phyloP scores from a whole-genome alignment of 2,888 invertebrate genomes.

The Biston stratarius region DNA sequence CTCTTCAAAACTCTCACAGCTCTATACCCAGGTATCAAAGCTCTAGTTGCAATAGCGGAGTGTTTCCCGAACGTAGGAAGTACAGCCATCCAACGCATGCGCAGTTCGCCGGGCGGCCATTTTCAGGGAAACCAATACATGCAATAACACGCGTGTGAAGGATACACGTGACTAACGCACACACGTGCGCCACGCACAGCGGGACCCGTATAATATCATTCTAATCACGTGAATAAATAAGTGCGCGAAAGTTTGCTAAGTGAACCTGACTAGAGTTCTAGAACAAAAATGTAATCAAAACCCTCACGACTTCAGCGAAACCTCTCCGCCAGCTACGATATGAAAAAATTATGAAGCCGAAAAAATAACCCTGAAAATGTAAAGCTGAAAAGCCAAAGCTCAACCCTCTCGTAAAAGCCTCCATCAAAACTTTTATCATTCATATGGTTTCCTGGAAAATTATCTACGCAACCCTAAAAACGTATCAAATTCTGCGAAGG shows the following conservation, averaged over 20 bases:
- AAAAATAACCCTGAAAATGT: conserved; percentile 21
- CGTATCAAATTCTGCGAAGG: conserved; percentile 62
- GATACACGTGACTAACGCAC: conserved; percentile 33
- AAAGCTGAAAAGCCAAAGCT: conserved; percentile 22
- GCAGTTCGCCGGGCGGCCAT: conserved; percentile 72
- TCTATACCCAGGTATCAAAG: conserved; percentile 7
- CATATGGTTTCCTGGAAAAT: conserved; percentile 37
- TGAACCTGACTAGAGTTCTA: not conserved
- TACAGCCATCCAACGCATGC: conserved; percentile 65
- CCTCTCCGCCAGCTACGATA: conserved; percentile 7
- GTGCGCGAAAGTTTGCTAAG: not conserved
- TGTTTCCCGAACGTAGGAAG: conserved; percentile 5
- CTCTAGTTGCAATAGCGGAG: conserved; percentile 25
- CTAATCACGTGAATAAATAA: not conserved
- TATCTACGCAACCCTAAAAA: conserved; percentile 37
- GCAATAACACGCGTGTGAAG: conserved; percentile 36
- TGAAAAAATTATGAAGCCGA: conserved; percentile 30
- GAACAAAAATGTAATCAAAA: conserved; percentile 5
- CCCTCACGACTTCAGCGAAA: conserved; percentile 1
- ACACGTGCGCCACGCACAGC: conserved; percentile 22
- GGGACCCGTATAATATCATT: conserved; percentile 1
- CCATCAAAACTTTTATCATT: conserved; percentile 34
- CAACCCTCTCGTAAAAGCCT: conserved; percentile 31
- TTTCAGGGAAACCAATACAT: conserved; percentile 74
- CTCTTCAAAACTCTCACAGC: conserved; percentile 3